Conservation (phyloP, 2,113 vertebrate species). For the Psammodynastes pulverulentus region DNA sequence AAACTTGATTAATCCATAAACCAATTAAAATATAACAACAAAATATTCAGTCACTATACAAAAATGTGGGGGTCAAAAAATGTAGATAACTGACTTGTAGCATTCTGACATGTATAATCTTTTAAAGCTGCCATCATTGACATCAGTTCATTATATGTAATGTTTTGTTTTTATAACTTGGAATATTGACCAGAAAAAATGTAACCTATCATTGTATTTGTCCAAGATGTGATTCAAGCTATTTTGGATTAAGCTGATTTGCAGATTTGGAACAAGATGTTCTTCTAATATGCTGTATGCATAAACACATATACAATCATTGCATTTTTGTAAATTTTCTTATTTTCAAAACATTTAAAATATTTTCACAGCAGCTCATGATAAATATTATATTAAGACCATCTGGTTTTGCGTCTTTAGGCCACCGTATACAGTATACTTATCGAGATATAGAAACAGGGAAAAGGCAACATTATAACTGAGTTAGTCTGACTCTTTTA, state of each 20-base stretch:
- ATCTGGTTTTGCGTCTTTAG: background rate
- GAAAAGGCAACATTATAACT: fast-evolving
- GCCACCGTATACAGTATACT: background rate
- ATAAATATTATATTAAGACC: slow-evolving; percentile 48
- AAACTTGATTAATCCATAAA: background rate
- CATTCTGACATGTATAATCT: background rate
- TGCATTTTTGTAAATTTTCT: background rate
- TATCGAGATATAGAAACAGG: fast-evolving
- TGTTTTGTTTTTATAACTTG: slow-evolving; percentile 14
- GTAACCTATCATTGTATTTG: background rate
- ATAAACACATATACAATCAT: background rate
- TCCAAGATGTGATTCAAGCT: slow-evolving; percentile 3
- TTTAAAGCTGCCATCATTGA: background rate
- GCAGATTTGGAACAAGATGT: fast-evolving
- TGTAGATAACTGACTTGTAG: background rate
- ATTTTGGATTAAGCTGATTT: slow-evolving; percentile 12
- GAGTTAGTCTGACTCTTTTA: slow-evolving; percentile 46
- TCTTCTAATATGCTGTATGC: background rate
- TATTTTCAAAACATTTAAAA: background rate
- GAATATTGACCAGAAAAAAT: background rate
- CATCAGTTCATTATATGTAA: slow-evolving; percentile 4
- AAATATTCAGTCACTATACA: background rate
- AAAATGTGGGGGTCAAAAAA: background rate
- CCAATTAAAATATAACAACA: background rate
- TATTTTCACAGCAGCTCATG: background rate